phyloP scores from a whole-genome alignment of 2,797 vertebrate species.

The Myripristis jacobus region DNA sequence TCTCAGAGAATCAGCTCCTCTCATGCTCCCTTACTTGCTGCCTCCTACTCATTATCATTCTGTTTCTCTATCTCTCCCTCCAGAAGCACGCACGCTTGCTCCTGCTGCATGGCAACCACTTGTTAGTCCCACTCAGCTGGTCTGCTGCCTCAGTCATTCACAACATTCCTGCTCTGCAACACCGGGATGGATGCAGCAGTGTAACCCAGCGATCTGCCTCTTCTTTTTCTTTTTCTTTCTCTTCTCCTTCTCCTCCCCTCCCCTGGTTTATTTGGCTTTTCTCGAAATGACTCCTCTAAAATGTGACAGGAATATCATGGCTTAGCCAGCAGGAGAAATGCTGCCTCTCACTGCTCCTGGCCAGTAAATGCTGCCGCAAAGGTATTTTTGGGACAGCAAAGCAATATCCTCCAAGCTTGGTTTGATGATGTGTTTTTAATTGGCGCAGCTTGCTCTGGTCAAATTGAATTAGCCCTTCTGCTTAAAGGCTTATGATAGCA shows the following conservation, averaged over 20 bases:
- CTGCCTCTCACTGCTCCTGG: constrained; percentile 58
- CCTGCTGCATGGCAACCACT: constrained; percentile 84
- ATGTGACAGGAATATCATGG: constrained; percentile 63
- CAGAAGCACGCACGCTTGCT: constrained; percentile 74
- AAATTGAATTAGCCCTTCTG: constrained; percentile 65
- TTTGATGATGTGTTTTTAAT: constrained; percentile 71
- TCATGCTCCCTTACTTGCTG: constrained; percentile 74
- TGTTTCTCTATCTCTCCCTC: constrained; percentile 79
- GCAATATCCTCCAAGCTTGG: constrained; percentile 51
- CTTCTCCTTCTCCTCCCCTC: constrained; percentile 36
- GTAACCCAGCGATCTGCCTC: constrained; percentile 56
- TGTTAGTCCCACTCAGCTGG: constrained; percentile 82
- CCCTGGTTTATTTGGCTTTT: constrained; percentile 50
- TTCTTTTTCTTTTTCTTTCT: constrained; percentile 31
- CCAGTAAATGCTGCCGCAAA: constrained; percentile 67
- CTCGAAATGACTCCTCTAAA: constrained; percentile 56
- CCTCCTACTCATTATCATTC: constrained; percentile 84
- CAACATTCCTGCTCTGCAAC: constrained; percentile 58
- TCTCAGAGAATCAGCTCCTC: constrained; percentile 67
- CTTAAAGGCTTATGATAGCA: constrained; percentile 51
- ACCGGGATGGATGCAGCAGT: constrained; percentile 59
- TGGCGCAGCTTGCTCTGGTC: constrained; percentile 66
- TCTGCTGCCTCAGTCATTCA: constrained; percentile 77
- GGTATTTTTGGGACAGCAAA: constrained; percentile 70
- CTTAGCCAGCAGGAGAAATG: constrained; percentile 48